Percentiles rank a stretch among this genome's conserved stretches.
Evolutionary conservation across 2,888 invertebrate genomes (phyloP).

Genomic region (Chydorus sphaericus): DNA sequence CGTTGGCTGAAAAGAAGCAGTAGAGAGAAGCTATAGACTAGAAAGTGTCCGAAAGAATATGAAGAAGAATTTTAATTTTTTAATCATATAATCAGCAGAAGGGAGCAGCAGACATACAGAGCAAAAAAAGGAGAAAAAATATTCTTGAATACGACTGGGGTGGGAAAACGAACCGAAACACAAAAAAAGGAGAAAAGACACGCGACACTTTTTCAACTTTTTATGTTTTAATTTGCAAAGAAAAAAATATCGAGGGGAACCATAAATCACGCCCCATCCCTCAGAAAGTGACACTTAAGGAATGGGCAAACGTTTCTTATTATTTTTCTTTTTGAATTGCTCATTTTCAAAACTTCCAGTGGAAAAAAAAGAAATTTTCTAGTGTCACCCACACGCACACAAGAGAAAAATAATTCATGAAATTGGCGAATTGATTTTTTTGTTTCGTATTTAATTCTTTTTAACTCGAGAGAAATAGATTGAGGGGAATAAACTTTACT

Average conservation of each 20-base stretch:
- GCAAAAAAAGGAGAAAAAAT: background rate
- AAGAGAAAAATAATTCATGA: background rate
- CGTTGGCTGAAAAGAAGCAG: background rate
- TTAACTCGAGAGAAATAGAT: no score
- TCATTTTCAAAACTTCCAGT: no score
- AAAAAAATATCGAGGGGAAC: background rate
- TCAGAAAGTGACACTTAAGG: slow-evolving; percentile 3
- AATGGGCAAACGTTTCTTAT: background rate
- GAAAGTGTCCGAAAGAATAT: background rate
- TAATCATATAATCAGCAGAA: background rate
- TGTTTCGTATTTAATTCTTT: no score
- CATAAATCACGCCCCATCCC: background rate
- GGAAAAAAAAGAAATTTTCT: no score
- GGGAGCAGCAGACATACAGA: no score
- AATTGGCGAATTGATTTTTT: no score
- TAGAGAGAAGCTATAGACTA: background rate
- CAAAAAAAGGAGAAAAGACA: background rate
- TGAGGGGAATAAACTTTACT: no score
- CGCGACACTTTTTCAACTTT: background rate
- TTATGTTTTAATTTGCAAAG: background rate
- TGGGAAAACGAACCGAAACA: slow-evolving; percentile 5
- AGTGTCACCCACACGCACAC: no score
- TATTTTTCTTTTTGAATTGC: no score
- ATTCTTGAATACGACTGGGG: slow-evolving; percentile 7
- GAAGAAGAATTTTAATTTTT: slow-evolving; percentile 1